These are phyloP conservation scores for Galerucella nymphaeae DNA, from an alignment of 2,888 invertebrate genomes.

Conservation along the genomic window DNA sequence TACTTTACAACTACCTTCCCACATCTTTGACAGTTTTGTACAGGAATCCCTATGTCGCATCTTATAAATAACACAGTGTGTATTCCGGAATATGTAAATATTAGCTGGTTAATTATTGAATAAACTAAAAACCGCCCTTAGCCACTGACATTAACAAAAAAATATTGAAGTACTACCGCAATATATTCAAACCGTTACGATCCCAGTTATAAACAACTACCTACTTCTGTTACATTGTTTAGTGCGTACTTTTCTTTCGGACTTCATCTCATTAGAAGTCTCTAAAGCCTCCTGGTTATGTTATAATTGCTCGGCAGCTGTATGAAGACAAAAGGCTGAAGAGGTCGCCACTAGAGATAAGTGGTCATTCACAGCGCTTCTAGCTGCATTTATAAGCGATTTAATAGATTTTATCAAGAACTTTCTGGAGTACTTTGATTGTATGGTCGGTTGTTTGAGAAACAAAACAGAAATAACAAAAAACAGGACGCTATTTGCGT, in stretches of 20 bases:
- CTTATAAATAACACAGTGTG: too few relatives aligned
- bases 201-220: conserved; percentile 32
- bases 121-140: too few relatives aligned
- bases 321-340: conserved; percentile 59
- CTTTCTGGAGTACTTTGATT: conserved; percentile 32
- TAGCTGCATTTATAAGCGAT: conserved; percentile 55
- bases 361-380: conserved; percentile 44
- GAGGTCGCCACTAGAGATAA: conserved; percentile 55
- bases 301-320: conserved; percentile 62
- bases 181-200: conserved; percentile 29
- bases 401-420: conserved; percentile 55
- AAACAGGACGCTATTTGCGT: conserved; percentile 32
- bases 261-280: conserved; percentile 51
- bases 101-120: too few relatives aligned
- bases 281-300: conserved; percentile 52
- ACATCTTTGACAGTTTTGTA: too few relatives aligned
- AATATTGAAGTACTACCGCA: too few relatives aligned
- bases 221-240: conserved; percentile 38
- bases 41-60: too few relatives aligned
- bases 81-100: too few relatives aligned
- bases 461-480: conserved; percentile 38
- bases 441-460: conserved; percentile 21
- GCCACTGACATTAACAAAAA: too few relatives aligned
- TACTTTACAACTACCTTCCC: too few relatives aligned
- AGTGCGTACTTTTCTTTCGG: conserved; percentile 37